Percentiles rank a stretch among this genome's conserved stretches.
phyloP scores from a whole-genome alignment of 1,140 invertebrate genomes.

The Cotesia vestalis region DNA sequence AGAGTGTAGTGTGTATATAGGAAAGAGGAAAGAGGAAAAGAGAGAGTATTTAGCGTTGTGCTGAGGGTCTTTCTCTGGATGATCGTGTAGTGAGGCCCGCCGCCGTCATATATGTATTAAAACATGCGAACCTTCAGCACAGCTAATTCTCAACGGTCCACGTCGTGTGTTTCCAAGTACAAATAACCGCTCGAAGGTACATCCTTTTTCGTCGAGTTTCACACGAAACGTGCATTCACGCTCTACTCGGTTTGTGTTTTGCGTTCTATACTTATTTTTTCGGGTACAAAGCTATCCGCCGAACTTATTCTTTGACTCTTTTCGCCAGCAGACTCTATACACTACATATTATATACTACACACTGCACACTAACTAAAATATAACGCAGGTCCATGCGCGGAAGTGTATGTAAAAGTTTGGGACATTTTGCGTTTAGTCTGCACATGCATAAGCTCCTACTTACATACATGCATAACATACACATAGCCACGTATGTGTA shows the following conservation, averaged over 20 bases:
- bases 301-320: slow-evolving; percentile 35
- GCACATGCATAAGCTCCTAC: slow-evolving; percentile 5
- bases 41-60: neutral
- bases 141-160: slow-evolving; percentile 42
- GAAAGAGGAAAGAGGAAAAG: neutral
- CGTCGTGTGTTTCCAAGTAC: slow-evolving; percentile 48
- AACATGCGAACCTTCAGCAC: slow-evolving; percentile 36
- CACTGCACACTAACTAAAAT: too few species aligned
- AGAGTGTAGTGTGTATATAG: too few species aligned
- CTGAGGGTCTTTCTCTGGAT: too few species aligned
- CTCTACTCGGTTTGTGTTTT: slow-evolving; percentile 35
- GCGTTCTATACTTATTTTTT: slow-evolving; percentile 29
- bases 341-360: neutral
- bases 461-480: neutral
- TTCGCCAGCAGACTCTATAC: slow-evolving; percentile 25
- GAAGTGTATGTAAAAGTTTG: slow-evolving; percentile 13
- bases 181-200: slow-evolving; percentile 42
- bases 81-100: too few species aligned
- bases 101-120: slow-evolving; percentile 14
- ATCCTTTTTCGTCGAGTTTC: slow-evolving; percentile 33
- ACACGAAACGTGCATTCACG: slow-evolving; percentile 37
- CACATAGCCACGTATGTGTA: neutral
- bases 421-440: slow-evolving; percentile 21
- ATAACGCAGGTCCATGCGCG: too few species aligned
- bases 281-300: slow-evolving; percentile 32